These are phyloP conservation scores for Chaitophorus viminalis DNA, from an alignment of 2,888 invertebrate genomes.

Conservation along the genomic window DNA sequence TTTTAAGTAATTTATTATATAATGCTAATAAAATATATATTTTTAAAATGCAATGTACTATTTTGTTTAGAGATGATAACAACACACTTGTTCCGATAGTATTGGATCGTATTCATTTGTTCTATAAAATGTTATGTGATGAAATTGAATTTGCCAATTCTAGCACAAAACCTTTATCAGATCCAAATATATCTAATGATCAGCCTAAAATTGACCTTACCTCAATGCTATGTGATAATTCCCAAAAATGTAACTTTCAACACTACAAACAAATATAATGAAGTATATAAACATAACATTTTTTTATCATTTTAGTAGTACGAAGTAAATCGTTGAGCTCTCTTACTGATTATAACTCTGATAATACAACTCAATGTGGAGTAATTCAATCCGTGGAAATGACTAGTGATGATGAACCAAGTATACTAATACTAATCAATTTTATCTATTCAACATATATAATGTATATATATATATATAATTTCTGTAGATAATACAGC, in stretches of 20 bases:
- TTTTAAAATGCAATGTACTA: background rate
- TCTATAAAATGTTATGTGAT: conserved; percentile 73
- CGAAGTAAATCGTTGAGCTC: no score
- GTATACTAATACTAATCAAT: background rate
- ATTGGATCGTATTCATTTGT: conserved; percentile 81
- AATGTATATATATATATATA: background rate
- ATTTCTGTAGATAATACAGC: conserved; percentile 42
- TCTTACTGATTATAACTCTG: background rate
- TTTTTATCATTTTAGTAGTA: background rate
- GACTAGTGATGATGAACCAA: conserved; percentile 3
- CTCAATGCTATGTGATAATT: background rate
- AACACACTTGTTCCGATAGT: conserved; percentile 87
- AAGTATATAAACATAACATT: no score
- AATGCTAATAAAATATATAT: conserved; percentile 17
- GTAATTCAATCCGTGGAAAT: background rate
- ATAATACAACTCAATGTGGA: background rate
- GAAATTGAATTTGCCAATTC: conserved; percentile 66
- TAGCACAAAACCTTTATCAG: conserved; percentile 71
- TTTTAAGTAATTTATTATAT: conserved; percentile 71
- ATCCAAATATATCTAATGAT: conserved; percentile 67
- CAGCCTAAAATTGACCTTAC: conserved; percentile 32
- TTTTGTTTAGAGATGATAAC: conserved; percentile 79
- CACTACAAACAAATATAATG: no score
- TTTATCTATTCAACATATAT: background rate
- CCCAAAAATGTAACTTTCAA: conserved; percentile 41